phyloP scores from a whole-genome alignment of 92 coral and sea anemone genomes.

The Paramuricea clavata region DNA sequence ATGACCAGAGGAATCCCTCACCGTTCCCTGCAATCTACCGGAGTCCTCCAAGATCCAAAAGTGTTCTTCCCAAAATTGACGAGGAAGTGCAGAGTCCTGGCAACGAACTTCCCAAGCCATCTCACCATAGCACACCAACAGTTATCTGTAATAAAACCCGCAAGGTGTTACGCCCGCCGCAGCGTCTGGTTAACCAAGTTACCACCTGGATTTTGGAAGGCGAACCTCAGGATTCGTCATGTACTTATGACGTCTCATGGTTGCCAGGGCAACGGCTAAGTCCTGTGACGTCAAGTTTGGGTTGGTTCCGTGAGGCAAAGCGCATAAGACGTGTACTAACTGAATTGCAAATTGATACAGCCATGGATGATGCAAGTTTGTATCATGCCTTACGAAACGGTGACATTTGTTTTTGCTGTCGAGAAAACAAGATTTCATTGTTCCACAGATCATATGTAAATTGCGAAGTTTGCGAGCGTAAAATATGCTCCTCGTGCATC shows the following conservation, averaged over 20 bases:
- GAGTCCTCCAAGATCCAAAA: constrained; percentile 1
- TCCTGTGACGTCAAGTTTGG: background rate
- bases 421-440: constrained; percentile 1
- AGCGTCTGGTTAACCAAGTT: constrained; percentile 38
- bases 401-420: constrained; percentile 44
- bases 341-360: constrained; percentile 26
- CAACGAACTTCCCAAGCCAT: background rate
- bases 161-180: constrained; percentile 42
- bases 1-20: background rate
- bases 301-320: constrained; percentile 25
- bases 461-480: constrained; percentile 26
- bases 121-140: constrained; percentile 23
- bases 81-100: background rate
- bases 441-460: background rate
- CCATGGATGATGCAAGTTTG: constrained; percentile 4
- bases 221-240: background rate
- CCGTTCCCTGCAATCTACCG: background rate
- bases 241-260: constrained; percentile 4
- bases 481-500: constrained; percentile 30
- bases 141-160: background rate
- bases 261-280: constrained; percentile 12
- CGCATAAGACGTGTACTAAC: constrained; percentile 40
- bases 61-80: background rate
- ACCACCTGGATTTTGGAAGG: constrained; percentile 43
- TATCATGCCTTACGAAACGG: constrained; percentile 15